Evolutionary conservation across 92 coral and sea anemone genomes (phyloP).

Genomic region (Parazoanthus swiftii): DNA sequence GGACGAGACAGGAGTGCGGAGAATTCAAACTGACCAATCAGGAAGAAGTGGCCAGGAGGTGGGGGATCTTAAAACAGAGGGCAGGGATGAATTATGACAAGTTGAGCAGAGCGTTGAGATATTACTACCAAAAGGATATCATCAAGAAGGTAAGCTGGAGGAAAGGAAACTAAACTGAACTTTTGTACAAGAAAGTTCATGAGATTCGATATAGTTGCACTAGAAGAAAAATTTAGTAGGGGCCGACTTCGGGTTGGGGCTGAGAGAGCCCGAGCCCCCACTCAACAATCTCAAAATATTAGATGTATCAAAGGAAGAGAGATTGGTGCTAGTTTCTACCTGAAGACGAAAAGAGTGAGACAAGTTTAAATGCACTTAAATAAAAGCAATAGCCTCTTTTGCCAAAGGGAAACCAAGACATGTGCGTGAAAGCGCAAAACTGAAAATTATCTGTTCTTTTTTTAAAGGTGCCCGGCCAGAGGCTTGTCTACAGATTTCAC

Average conservation of each 20-base stretch:
- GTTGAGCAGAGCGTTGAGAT: conserved; percentile 86
- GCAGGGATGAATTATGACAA: conserved; percentile 92
- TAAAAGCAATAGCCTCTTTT: not conserved
- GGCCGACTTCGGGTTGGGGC: too few relatives aligned
- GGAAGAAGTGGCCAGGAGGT: conserved; percentile 86
- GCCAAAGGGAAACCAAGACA: not conserved
- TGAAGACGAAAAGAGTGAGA: too few relatives aligned
- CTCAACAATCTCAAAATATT: too few relatives aligned
- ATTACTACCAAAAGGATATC: conserved; percentile 86
- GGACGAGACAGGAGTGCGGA: conserved; percentile 81
- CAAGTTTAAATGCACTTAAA: not conserved
- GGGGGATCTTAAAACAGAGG: conserved; percentile 89
- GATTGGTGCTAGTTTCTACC: too few relatives aligned
- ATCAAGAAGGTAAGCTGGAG: conserved; percentile 69
- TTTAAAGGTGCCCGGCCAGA: conserved; percentile 72
- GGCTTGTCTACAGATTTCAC: conserved; percentile 74
- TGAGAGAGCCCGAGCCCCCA: too few relatives aligned
- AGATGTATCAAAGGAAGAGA: too few relatives aligned
- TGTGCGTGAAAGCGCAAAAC: not conserved
- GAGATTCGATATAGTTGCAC: too few relatives aligned
- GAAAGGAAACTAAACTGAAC: not conserved
- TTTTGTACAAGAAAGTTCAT: not conserved
- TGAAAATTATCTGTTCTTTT: not conserved
- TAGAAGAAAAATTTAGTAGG: not conserved
- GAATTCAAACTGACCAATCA: conserved; percentile 87